Evolutionary conservation across 2,888 invertebrate genomes (phyloP), one percentile per base, ranked within the genome.

Genomic region (Megamerina dolium): DNA sequence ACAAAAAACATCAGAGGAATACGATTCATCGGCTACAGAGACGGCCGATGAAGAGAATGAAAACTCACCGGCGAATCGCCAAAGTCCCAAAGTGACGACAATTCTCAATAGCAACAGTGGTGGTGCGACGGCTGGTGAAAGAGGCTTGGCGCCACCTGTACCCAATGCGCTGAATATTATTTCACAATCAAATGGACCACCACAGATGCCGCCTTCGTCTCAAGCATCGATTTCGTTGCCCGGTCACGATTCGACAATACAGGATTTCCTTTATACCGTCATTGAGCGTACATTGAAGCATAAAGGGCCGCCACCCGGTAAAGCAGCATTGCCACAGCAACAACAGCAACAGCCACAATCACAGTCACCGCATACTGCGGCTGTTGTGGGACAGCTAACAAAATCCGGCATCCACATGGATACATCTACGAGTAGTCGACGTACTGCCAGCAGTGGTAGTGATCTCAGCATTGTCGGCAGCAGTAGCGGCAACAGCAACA

Each of bases 11-110:
- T 66, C 80, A 17, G 82, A 82, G 61, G 83, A 84, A 61, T 83
- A 84, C 63, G 78, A 79, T 70, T 82, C 82, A 19, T 82, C 82
- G n/a, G 83, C 84, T 8, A 84, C 84, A 37, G 87, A 87, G 75
- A 92, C 91, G 51, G 92, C 92, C 37, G 92, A 92, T 66, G 92
- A 92, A 74, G 89, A 80, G 68, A 79, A 76, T 52, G 80, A 80
- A 45, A 75, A 79, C 39, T 72, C 72, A 39, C 79, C 80, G 12
- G 75, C 73, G 30, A 74, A 77, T 73, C 75, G 78, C 59, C 78
- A 72, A 60, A 57, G 66, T 73, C 74, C 60, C 68, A 75, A 68
- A 61, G 70, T 68, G 9, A 50, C 45, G 38, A n/a, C n/a, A n/a
- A 63, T 68, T 27, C 58, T 69, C 54, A 59, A 64, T 70, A 51